A percentile compares a stretch with the other conserved stretches of the same genome.
These are phyloP conservation scores for Atta colombica DNA, from an alignment of 1,140 invertebrate species.

Conservation along the genomic window DNA sequence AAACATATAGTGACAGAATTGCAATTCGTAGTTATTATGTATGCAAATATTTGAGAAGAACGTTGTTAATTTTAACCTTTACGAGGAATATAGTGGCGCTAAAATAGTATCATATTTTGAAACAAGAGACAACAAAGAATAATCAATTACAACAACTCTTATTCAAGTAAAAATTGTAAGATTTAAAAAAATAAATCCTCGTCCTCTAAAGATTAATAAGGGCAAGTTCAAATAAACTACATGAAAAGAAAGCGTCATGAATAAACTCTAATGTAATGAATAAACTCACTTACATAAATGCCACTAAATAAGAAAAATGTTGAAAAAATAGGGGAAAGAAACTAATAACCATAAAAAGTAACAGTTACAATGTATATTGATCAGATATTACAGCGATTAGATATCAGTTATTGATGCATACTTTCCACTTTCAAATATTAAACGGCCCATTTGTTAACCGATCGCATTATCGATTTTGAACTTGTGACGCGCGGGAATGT, in stretches of 20 bases:
- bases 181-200: too few relatives aligned
- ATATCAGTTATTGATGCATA: background rate
- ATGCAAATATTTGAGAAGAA: slow-evolving; percentile 7
- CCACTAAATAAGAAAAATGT: background rate
- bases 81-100: too few relatives aligned
- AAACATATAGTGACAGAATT: background rate
- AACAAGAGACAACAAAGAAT: too few relatives aligned
- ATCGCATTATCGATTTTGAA: slow-evolving; percentile 20
- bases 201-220: background rate
- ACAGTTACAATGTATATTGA: background rate
- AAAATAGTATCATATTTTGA: too few relatives aligned
- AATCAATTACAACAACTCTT: too few relatives aligned
- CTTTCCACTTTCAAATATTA: slow-evolving; percentile 21
- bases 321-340: background rate
- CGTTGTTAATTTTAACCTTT: background rate
- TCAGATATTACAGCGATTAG: background rate
- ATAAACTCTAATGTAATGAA: background rate
- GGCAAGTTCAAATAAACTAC: background rate
- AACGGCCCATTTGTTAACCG: slow-evolving; percentile 25
- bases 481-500: slow-evolving; percentile 1
- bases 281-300: background rate
- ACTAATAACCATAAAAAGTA: background rate
- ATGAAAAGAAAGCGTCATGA: background rate
- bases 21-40: background rate
- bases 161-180: too few relatives aligned